A percentile compares a stretch with the other conserved stretches of the same genome.
Evolutionary conservation across 1,140 invertebrate genomes (phyloP).

Genomic region (Psix sp.): DNA sequence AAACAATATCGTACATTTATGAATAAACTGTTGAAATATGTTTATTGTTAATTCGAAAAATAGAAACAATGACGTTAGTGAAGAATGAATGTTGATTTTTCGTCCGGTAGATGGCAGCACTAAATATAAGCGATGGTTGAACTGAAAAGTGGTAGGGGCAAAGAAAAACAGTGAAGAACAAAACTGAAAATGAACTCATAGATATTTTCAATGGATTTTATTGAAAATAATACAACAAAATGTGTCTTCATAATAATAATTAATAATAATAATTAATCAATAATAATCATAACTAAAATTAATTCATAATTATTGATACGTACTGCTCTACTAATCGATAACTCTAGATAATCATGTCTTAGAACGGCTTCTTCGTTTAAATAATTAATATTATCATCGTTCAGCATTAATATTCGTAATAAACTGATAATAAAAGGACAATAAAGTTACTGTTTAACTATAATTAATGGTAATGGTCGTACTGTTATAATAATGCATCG

Average conservation of each 20-base stretch:
- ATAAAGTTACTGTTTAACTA: slow-evolving; percentile 72
- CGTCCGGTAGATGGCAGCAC: background rate
- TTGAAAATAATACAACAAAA: slow-evolving; percentile 79
- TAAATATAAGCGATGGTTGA: background rate
- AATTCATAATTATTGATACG: slow-evolving; percentile 76
- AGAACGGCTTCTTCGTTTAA: slow-evolving; percentile 72
- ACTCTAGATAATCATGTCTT: slow-evolving; percentile 75
- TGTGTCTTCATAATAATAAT: slow-evolving; percentile 75
- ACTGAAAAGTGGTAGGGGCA: background rate
- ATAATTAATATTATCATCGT: slow-evolving; percentile 72
- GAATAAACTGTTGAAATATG: too few species aligned
- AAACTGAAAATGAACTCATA: slow-evolving; percentile 63
- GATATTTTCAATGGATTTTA: slow-evolving; percentile 76
- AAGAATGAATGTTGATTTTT: background rate
- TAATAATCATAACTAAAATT: slow-evolving; percentile 73
- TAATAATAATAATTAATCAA: slow-evolving; percentile 61
- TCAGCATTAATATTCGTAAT: slow-evolving; percentile 68
- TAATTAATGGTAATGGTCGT: slow-evolving; percentile 67
- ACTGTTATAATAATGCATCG: slow-evolving; percentile 75
- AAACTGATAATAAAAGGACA: slow-evolving; percentile 72
- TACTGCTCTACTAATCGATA: slow-evolving; percentile 73
- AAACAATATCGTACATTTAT: too few species aligned
- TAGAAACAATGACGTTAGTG: too few species aligned
- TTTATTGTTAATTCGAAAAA: background rate
- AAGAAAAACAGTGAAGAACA: slow-evolving; percentile 12